Percentiles rank a stretch among this genome's conserved stretches.
Evolutionary conservation across 2,797 vertebrate species (phyloP).

Genomic region (Myotis pilosus): DNA sequence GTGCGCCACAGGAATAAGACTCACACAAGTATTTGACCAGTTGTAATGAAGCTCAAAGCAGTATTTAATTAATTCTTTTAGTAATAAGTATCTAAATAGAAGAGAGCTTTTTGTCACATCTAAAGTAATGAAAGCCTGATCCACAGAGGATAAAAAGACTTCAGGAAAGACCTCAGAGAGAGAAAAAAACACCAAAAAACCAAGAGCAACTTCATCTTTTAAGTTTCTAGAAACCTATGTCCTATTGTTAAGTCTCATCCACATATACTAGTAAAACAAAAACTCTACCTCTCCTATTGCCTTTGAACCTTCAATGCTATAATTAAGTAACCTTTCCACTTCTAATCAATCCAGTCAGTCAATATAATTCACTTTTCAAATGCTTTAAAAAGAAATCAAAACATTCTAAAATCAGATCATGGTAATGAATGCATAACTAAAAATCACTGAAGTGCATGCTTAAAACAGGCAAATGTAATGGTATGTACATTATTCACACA

Average conservation of each 20-base stretch:
- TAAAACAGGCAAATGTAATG: neutral
- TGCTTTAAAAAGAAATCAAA: constrained; percentile 46
- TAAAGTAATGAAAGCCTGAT: neutral
- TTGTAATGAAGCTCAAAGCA: neutral
- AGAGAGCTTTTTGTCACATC: neutral
- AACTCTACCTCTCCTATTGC: neutral
- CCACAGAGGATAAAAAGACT: neutral
- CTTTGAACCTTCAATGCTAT: neutral
- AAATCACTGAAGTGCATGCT: neutral
- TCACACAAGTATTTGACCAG: neutral
- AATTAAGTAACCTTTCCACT: constrained; percentile 25
- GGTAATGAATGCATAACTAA: neutral
- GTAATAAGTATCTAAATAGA: neutral
- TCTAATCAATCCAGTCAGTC: neutral
- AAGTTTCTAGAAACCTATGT: neutral
- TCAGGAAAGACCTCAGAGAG: neutral
- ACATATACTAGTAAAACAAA: neutral
- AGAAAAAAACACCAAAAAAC: neutral
- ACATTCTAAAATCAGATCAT: constrained; percentile 27
- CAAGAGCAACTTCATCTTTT: constrained; percentile 29
- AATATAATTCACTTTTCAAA: constrained; percentile 35
- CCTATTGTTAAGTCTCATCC: neutral
- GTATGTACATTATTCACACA: neutral
- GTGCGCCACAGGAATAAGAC: neutral
- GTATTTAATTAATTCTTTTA: neutral